phyloP scores from a whole-genome alignment of 1,140 invertebrate genomes.

The Anadara kagoshimensis region DNA sequence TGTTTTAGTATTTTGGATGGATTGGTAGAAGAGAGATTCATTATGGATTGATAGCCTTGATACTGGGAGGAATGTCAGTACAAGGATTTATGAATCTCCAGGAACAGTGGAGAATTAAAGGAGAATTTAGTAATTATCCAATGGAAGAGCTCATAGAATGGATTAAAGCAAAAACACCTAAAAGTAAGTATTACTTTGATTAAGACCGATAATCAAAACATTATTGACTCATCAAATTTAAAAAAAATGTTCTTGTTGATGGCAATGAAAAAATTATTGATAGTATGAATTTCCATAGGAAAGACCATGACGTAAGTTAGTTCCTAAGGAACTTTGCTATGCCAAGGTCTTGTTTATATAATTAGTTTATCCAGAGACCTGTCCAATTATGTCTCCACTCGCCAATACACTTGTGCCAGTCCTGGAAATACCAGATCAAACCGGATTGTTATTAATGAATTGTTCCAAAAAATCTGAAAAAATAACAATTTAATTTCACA shows the following conservation, averaged over 20 bases:
- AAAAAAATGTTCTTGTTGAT: not conserved
- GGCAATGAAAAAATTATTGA: not conserved
- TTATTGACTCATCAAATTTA: not conserved
- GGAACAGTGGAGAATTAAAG: conserved; percentile 75
- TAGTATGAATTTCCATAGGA: no score
- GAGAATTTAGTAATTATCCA: conserved; percentile 73
- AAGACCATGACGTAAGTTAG: no score
- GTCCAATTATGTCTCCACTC: no score
- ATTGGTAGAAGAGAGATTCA: conserved; percentile 63
- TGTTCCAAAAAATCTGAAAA: no score
- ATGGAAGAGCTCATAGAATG: conserved; percentile 86
- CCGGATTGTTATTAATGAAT: no score
- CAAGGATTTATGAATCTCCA: conserved; percentile 74
- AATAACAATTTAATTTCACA: no score
- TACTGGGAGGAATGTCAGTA: conserved; percentile 75
- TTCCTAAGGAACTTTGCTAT: no score
- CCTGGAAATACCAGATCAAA: no score
- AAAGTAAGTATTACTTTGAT: conserved; percentile 58
- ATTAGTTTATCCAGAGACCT: no score
- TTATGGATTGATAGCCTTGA: conserved; percentile 69
- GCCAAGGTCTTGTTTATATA: no score
- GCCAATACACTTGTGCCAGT: no score
- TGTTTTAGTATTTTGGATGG: conserved; percentile 63
- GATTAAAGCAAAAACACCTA: conserved; percentile 79
- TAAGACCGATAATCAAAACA: not conserved